Conservation (phyloP, 1,140 invertebrate genomes). For the Aradophagus sp. region DNA sequence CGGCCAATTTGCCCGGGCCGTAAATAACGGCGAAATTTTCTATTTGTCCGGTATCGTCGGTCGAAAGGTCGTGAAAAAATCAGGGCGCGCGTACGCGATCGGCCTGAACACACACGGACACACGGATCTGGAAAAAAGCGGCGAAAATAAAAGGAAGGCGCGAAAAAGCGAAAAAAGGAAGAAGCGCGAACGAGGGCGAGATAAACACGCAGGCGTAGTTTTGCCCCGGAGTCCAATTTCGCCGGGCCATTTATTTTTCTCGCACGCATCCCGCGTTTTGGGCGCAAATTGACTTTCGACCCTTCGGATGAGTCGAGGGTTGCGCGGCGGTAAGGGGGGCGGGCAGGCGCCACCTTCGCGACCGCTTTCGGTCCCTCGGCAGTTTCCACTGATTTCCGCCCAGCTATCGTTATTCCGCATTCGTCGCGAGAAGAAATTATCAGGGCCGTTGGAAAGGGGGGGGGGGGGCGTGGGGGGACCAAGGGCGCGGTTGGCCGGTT, state of each 20-base stretch:
- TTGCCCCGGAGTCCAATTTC: conserved; percentile 29
- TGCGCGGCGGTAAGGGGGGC: no score
- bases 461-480: background rate
- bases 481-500: no score
- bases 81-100: conserved; percentile 39
- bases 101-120: conserved; percentile 27
- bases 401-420: conserved; percentile 51
- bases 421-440: conserved; percentile 48
- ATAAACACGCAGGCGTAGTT: conserved; percentile 33
- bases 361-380: conserved; percentile 41
- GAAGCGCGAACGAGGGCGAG: conserved; percentile 8
- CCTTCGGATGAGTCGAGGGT: conserved; percentile 40
- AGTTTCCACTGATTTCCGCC: conserved; percentile 50
- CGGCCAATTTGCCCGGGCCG: conserved; percentile 25
- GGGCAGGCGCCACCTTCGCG: conserved; percentile 42
- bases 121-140: conserved; percentile 22
- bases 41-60: conserved; percentile 17
- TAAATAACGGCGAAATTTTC: conserved; percentile 37
- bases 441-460: conserved; percentile 3
- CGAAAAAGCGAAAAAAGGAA: conserved; percentile 6
- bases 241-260: conserved; percentile 49
- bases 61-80: no score
- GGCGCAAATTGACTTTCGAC: conserved; percentile 58
- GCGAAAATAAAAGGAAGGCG: background rate
- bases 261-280: conserved; percentile 32